Evolutionary conservation across 2,113 vertebrate genomes (phyloP).

Genomic region (Drymodes brunneopygia): DNA sequence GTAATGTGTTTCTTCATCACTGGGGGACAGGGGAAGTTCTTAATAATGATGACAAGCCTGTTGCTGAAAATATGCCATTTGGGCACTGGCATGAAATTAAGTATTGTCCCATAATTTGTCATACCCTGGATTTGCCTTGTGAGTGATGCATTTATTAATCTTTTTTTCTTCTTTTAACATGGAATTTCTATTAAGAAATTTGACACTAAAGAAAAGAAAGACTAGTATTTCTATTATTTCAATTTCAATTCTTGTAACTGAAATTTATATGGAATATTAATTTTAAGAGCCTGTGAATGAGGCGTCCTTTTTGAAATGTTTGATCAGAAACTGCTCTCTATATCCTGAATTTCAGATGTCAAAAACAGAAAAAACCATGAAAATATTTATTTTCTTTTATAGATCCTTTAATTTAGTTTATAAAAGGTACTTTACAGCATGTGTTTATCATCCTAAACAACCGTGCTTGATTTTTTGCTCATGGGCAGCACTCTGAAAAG

Average conservation of each 20-base stretch:
- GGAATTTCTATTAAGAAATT: neutral
- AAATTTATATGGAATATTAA: neutral
- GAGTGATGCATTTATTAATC: neutral
- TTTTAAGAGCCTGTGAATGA: neutral
- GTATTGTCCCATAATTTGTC: conserved; percentile 59
- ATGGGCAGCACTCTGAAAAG: neutral
- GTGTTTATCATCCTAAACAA: neutral
- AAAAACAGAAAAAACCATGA: neutral
- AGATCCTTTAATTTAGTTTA: neutral
- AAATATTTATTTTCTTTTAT: neutral
- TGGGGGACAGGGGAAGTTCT: conserved; percentile 43
- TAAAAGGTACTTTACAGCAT: neutral
- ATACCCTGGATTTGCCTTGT: conserved; percentile 40
- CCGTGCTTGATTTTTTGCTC: neutral
- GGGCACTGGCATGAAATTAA: conserved; percentile 39
- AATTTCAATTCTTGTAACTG: neutral
- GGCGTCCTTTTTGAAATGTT: neutral
- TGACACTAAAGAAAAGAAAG: neutral
- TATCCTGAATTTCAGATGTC: neutral
- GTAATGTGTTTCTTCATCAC: conserved; percentile 58
- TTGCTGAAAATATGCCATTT: conserved; percentile 48
- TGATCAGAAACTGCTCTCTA: neutral
- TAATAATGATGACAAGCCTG: conserved; percentile 59
- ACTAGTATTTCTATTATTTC: neutral
- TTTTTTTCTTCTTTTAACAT: neutral